Evolutionary conservation across 35 echinoderm and acorn worm genomes (phyloP).

Genomic region (Apostichopus californicus): DNA sequence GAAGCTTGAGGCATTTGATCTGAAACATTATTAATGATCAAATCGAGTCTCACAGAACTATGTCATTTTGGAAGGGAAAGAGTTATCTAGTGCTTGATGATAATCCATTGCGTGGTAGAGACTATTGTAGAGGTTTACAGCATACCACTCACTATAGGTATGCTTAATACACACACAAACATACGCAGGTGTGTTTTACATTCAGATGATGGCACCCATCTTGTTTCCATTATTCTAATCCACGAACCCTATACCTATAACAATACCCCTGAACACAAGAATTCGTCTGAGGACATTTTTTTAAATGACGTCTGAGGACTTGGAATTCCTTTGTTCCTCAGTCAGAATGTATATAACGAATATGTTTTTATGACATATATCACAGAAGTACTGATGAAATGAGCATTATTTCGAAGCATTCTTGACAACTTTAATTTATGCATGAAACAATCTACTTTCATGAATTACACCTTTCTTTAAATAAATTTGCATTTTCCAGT

Average conservation of each 20-base stretch:
- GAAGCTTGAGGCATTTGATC: too few species aligned
- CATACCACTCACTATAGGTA: too few species aligned
- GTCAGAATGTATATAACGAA: too few species aligned
- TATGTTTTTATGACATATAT: too few species aligned
- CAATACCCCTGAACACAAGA: not conserved
- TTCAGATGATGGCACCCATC: not conserved
- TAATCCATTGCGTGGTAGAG: not conserved
- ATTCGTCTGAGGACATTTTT: not conserved
- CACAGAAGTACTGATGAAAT: too few species aligned
- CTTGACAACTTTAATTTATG: too few species aligned
- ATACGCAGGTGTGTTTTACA: conserved; percentile 9
- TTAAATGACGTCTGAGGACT: not conserved
- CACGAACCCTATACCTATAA: not conserved
- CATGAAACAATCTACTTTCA: too few species aligned
- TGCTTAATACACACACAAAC: not conserved
- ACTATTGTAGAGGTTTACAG: too few species aligned
- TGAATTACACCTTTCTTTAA: too few species aligned
- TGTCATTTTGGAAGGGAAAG: conserved; percentile 13
- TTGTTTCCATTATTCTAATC: not conserved
- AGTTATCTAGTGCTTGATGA: not conserved
- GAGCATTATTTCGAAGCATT: too few species aligned
- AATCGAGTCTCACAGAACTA: conserved; percentile 13
- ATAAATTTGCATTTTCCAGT: too few species aligned
- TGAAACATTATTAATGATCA: conserved; percentile 9
- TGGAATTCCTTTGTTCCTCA: not conserved